Base-by-base conservation (phyloP, 2,888 invertebrate species). In the Abrostola triplasia region DNA sequence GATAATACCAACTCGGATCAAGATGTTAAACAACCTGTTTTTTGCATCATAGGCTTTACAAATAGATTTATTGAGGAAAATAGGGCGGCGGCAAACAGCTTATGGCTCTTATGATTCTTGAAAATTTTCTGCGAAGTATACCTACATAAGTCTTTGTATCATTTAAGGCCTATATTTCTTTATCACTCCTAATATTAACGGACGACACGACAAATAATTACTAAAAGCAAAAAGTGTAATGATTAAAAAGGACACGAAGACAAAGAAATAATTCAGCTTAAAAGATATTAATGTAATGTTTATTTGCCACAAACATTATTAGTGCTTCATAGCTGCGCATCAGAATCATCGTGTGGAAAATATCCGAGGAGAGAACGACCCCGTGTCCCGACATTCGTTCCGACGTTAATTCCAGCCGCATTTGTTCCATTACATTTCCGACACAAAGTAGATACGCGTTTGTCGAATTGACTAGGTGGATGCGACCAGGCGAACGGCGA, bases 351-450 rank as follows among this genome's bases (percentile, higher is more conserved):
- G 89, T 87, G 92, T 91, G 93, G 94, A 94, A 94, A 93, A 93
- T 93, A 94, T 92, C 91, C 89, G 84, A 76, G 77, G 87, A 89
- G 90, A 88, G 91, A 91, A 84, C 91, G 92, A 92, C 91, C 92
- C 92, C 93, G 90, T 89, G 92, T 88, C 87, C 90, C 92, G 90
- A 94, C 93, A 94, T 93, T 94, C 93, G 92, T 93, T 92, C 86
- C 88, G 90, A 93, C 94, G 94, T 90, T 94, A 94, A 94, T 94
- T 94, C 93, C 92, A 89, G 93, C 92, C 94, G 94, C 94, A 94
- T 94, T 94, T 94, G 94, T 94, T 94, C 94, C 94, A 93, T 94
- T 94, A 94, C 94, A 94, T 94, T 94, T 94, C 94, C 94, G 93
- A 94, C 94, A 93, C 92, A 94, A 94, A 94, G 94, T 94, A 94